These are phyloP conservation scores for Melanophora roralis DNA, from an alignment of 2,888 invertebrate species.

Conservation along the genomic window DNA sequence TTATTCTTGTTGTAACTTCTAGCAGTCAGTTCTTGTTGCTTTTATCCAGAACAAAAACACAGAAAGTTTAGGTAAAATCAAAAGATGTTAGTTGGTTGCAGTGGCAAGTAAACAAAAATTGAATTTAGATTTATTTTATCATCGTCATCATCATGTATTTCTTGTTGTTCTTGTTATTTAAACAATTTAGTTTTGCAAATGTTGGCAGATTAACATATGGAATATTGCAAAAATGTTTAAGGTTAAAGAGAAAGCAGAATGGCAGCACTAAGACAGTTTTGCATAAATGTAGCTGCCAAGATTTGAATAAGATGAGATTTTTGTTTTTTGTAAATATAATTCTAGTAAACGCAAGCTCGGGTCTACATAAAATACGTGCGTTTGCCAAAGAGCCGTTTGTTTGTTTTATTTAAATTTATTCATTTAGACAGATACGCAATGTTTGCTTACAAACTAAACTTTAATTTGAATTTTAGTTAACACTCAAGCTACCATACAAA, in stretches of 20 bases:
- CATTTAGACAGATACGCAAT: neutral
- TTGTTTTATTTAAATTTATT: neutral
- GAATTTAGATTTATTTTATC: constrained; percentile 1
- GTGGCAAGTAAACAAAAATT: neutral
- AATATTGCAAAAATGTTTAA: no score
- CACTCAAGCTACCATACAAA: neutral
- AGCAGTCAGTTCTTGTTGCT: constrained; percentile 43
- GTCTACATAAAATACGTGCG: neutral
- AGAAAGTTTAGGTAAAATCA: constrained; percentile 58
- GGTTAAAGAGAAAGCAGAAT: no score
- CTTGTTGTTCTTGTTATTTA: constrained; percentile 26
- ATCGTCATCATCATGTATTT: no score
- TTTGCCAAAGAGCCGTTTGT: neutral
- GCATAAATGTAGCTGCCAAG: constrained; percentile 52
- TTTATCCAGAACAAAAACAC: constrained; percentile 39
- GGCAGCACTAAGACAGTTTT: constrained; percentile 27
- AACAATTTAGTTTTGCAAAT: constrained; percentile 49
- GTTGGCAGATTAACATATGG: constrained; percentile 41
- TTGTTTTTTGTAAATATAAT: constrained; percentile 20
- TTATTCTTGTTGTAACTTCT: no score
- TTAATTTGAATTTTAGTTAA: neutral
- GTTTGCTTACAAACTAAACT: neutral
- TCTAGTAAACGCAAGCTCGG: constrained; percentile 12
- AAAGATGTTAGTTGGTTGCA: constrained; percentile 25
- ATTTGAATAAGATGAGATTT: constrained; percentile 45